phyloP scores from a whole-genome alignment of 2,113 vertebrate genomes.

The Porphyrio hochstetteri region DNA sequence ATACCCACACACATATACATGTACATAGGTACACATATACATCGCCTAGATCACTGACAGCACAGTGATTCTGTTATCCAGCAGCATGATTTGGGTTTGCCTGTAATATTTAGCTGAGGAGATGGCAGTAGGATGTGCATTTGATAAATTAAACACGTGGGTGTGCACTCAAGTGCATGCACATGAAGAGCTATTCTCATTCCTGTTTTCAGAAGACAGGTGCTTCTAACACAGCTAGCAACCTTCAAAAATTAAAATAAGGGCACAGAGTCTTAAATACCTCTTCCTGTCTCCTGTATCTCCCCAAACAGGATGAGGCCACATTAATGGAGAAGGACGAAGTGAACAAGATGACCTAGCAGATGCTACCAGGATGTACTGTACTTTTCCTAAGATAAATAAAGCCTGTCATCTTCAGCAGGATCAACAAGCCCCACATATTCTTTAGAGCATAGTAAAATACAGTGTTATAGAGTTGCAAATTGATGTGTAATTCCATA shows the following conservation, averaged over 20 bases:
- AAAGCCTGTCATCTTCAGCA: background rate
- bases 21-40: background rate
- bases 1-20: accelerated
- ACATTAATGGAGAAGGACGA: background rate
- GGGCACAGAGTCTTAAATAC: background rate
- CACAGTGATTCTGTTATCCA: background rate
- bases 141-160: background rate
- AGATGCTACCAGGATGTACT: background rate
- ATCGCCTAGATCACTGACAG: background rate
- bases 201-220: background rate
- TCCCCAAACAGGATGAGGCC: background rate
- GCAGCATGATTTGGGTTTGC: background rate
- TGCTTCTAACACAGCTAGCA: background rate
- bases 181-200: background rate
- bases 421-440: background rate
- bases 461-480: background rate
- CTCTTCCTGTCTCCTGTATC: background rate
- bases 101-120: background rate
- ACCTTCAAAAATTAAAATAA: background rate
- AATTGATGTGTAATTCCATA: background rate
- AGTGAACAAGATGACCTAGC: background rate
- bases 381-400: background rate
- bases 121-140: background rate
- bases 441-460: background rate
- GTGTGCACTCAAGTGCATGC: background rate